A percentile compares a stretch with the other conserved stretches of the same genome.
Conservation (phyloP, 2,113 vertebrate genomes). For the Tachuris rubrigastra region DNA sequence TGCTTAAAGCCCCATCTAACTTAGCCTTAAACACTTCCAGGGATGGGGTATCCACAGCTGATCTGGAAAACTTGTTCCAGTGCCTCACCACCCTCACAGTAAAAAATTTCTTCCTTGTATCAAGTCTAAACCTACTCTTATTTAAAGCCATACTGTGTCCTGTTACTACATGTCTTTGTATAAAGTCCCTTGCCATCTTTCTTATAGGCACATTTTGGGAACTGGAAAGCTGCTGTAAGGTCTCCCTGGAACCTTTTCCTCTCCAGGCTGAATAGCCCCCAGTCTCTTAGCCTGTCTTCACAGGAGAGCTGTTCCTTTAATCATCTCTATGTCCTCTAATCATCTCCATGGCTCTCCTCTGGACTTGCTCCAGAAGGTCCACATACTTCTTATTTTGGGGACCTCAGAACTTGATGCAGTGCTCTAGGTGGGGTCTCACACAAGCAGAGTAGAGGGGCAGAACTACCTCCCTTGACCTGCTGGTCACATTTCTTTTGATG, state of each 20-base stretch:
- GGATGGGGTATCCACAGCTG: background rate
- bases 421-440: background rate
- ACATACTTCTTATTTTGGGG: background rate
- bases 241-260: background rate
- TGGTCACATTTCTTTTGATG: background rate
- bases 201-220: background rate
- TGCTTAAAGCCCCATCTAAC: background rate
- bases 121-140: background rate
- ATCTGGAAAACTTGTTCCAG: background rate
- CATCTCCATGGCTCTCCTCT: background rate
- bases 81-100: background rate
- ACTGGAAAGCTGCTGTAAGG: background rate
- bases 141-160: background rate
- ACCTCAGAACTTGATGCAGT: background rate
- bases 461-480: background rate
- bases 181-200: background rate
- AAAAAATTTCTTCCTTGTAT: background rate
- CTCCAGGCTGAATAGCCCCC: background rate
- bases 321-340: background rate
- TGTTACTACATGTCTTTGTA: background rate
- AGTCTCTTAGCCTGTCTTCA: background rate
- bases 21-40: background rate
- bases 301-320: background rate
- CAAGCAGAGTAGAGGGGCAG: background rate
- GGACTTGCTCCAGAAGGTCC: background rate